A percentile compares a stretch with the other conserved stretches of the same genome.
These are phyloP conservation scores for Sarcophaga bullata DNA, from an alignment of 1,140 invertebrate species.

Conservation along the genomic window DNA sequence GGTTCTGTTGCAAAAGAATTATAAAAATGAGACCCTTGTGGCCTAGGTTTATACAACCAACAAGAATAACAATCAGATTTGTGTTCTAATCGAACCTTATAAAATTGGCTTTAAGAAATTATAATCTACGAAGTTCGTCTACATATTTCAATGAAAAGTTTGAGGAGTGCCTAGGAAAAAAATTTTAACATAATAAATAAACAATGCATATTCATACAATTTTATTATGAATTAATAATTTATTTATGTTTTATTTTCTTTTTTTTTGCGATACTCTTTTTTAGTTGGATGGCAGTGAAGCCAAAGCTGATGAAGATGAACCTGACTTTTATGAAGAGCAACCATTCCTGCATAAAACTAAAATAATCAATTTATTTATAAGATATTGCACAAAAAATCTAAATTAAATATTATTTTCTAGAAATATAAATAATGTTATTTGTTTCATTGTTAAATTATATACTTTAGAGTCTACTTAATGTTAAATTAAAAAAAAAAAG, in stretches of 20 bases:
- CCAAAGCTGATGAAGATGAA: slow-evolving; percentile 83
- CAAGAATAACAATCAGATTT: too few species aligned
- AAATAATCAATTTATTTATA: background rate
- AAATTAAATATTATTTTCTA: background rate
- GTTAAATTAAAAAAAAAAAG: background rate
- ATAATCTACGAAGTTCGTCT: too few species aligned
- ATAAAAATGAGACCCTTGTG: too few species aligned
- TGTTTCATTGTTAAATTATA: slow-evolving; percentile 7
- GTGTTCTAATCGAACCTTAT: too few species aligned
- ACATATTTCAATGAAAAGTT: too few species aligned
- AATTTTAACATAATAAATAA: too few species aligned
- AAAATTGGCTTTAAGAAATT: too few species aligned
- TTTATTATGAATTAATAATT: too few species aligned
- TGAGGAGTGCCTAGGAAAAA: too few species aligned
- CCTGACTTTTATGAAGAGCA: slow-evolving; percentile 92
- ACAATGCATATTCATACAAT: too few species aligned
- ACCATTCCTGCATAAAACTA: slow-evolving; percentile 76
- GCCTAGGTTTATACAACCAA: too few species aligned
- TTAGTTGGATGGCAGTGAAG: slow-evolving; percentile 84
- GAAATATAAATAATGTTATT: slow-evolving; percentile 10
- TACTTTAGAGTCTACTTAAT: slow-evolving; percentile 13
- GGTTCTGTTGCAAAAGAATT: too few species aligned
- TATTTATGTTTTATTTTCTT: background rate
- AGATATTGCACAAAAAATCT: slow-evolving; percentile 26
- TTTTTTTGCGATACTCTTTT: slow-evolving; percentile 55